phyloP scores from a whole-genome alignment of 2,888 invertebrate genomes.

The Erebia palarica region DNA sequence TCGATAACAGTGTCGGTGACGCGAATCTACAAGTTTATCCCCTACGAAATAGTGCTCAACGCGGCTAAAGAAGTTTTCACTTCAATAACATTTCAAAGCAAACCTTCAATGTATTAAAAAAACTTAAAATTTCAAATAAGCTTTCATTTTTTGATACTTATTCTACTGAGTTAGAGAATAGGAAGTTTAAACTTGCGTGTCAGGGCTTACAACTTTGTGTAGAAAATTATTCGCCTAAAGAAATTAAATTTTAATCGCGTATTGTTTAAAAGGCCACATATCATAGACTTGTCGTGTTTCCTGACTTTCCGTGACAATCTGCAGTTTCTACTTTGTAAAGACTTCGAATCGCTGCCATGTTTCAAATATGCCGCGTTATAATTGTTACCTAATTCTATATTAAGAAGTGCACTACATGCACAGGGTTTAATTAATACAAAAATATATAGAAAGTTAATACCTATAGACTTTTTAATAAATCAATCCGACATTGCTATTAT shows the following conservation, averaged over 20 bases:
- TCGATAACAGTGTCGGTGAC: too few relatives aligned
- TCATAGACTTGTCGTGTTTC: slow-evolving; percentile 25
- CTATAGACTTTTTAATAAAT: background rate
- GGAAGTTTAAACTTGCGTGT: background rate
- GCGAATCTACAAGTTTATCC: too few relatives aligned
- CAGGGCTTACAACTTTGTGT: background rate
- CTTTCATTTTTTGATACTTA: too few relatives aligned
- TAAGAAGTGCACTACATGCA: slow-evolving; percentile 16
- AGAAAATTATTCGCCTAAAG: background rate
- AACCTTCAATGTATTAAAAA: too few relatives aligned
- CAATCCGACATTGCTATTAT: too few relatives aligned
- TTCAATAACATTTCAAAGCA: too few relatives aligned
- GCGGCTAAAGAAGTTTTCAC: too few relatives aligned
- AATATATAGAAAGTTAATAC: background rate
- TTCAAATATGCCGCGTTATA: slow-evolving; percentile 21
- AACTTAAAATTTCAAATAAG: too few relatives aligned
- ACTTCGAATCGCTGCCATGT: slow-evolving; percentile 21
- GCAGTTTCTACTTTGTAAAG: slow-evolving; percentile 31
- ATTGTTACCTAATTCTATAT: slow-evolving; percentile 27
- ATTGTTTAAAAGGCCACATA: slow-evolving; percentile 23
- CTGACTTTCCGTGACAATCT: slow-evolving; percentile 33
- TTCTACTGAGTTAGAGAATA: too few relatives aligned
- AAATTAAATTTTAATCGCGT: slow-evolving; percentile 18
- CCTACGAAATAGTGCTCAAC: too few relatives aligned
- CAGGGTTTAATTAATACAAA: background rate